Base-by-base conservation (phyloP, 2,888 invertebrate genomes). In the Andricus curvator region DNA sequence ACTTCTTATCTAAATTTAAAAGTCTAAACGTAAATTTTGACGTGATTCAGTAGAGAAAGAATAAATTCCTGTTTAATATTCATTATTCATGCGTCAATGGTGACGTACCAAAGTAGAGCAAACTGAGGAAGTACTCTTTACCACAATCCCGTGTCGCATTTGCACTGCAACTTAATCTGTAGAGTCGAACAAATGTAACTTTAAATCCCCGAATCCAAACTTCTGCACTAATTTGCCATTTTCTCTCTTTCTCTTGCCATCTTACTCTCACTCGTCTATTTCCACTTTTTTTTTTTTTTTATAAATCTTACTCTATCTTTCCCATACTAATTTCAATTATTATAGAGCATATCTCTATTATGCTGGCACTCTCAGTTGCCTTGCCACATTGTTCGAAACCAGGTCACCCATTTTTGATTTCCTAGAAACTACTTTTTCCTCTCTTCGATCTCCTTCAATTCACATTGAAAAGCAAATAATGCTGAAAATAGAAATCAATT, bases 401-500 rank as follows among this genome's bases (percentile, higher is more conserved):
- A 66, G 66, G 66, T 66, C 66, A 66, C n/a, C n/a, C 41, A 6
- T 66, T 66, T 66, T 22, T 66, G 37, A 66, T 66, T 66, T 66
- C n/a, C 66, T n/a, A n/a, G 37, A n/a, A 66, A 11, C 11, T 33
- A 66, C 20, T 66, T 41, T 41, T 66, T 37, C n/a, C 22, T 13
- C 62, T 25, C 25, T 62, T 62, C 62, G 25, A 25, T 62, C 41
- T 33, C 13, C 20, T 66, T 66, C 33, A 65, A 65, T 65, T 65
- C 11, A 13, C 33, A 33, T 15, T 66, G 37, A 20, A 66, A 66
- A 33, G n/a, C 66, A 41, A 66, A 66, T 37, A 66, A 66, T 1
- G n/a, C 0, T 66, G 11, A 6, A 9, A n/a, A 20, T n/a, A 66
- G 17, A 1, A 41, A 41, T n/a, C n/a, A n/a, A n/a, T n/a, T n/a